A percentile compares a stretch with the other conserved stretches of the same genome.
Conservation (phyloP, 2,888 invertebrate genomes). For the Leucophenga maculata region DNA sequence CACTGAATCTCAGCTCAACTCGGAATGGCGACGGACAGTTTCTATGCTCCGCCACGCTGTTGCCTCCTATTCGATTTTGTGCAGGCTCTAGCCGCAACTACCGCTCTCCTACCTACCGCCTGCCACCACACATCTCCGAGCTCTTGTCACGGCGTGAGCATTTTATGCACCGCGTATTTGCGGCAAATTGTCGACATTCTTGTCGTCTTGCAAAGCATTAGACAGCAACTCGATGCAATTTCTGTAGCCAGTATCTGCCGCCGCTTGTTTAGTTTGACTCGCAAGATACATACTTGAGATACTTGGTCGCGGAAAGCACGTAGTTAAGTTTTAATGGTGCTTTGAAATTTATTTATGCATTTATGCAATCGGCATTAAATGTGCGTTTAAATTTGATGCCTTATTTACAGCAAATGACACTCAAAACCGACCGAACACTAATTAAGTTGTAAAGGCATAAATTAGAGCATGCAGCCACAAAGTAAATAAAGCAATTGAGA, state of each 20-base stretch:
- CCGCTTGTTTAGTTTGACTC: background rate
- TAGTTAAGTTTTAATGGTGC: conserved; percentile 12
- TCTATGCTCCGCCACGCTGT: background rate
- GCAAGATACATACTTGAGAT: conserved; percentile 3
- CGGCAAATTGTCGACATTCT: conserved; percentile 21
- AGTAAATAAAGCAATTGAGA: too few relatives aligned
- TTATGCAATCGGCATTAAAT: conserved; percentile 10
- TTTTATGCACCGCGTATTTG: conserved; percentile 22
- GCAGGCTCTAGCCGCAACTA: too few relatives aligned
- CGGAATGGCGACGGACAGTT: too few relatives aligned
- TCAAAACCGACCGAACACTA: background rate
- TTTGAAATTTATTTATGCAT: conserved; percentile 4
- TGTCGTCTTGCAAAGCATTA: conserved; percentile 3
- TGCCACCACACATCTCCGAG: background rate
- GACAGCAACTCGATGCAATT: background rate
- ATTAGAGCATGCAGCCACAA: too few relatives aligned
- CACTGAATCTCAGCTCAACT: conserved; percentile 29
- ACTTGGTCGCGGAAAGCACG: background rate
- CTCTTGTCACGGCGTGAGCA: conserved; percentile 5
- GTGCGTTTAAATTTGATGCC: background rate
- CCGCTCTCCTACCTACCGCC: background rate
- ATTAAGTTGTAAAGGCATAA: too few relatives aligned
- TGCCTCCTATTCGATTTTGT: background rate
- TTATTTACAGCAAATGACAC: background rate
- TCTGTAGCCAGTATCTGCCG: background rate